Evolutionary conservation across 2,113 vertebrate genomes (phyloP).

Genomic region (Aptenodytes forsteri): DNA sequence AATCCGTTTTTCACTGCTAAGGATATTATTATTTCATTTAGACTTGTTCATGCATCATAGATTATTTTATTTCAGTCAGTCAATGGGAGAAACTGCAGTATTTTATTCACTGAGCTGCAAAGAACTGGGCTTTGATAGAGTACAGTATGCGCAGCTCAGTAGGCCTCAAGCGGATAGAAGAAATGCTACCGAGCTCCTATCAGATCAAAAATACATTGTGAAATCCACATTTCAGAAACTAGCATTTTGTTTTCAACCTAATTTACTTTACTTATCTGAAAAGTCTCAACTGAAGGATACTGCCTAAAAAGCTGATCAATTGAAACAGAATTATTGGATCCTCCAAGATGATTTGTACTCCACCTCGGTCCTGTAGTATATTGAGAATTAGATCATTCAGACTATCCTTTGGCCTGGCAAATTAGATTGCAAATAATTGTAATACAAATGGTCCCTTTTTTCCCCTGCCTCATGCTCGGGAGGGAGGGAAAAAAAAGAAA

Average conservation of each 20-base stretch:
- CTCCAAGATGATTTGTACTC: conserved; percentile 93
- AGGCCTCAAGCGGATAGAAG: conserved; percentile 8
- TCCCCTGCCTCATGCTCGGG: neutral
- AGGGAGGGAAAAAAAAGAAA: neutral
- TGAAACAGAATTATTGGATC: conserved; percentile 88
- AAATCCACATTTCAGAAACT: conserved; percentile 40
- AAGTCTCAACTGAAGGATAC: conserved; percentile 80
- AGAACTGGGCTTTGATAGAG: conserved; percentile 77
- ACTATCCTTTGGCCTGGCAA: conserved; percentile 80
- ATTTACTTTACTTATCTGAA: conserved; percentile 85
- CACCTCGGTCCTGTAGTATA: conserved; percentile 84
- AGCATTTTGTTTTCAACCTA: conserved; percentile 71
- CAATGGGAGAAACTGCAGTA: conserved; percentile 89
- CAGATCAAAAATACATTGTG: conserved; percentile 6
- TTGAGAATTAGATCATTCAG: conserved; percentile 90
- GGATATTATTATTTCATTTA: conserved; percentile 99
- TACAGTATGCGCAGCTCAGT: conserved; percentile 62
- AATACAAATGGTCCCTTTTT: conserved; percentile 45
- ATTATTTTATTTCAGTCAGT: conserved; percentile 98
- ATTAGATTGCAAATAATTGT: conserved; percentile 85
- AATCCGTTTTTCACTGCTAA: conserved; percentile 96
- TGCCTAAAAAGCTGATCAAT: conserved; percentile 89
- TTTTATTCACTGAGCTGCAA: conserved; percentile 83
- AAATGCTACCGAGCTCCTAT: conserved; percentile 48
- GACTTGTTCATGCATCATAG: conserved; percentile 99